These are phyloP conservation scores for Cyanoliseus patagonus DNA, from an alignment of 2,113 vertebrate species.

Conservation along the genomic window DNA sequence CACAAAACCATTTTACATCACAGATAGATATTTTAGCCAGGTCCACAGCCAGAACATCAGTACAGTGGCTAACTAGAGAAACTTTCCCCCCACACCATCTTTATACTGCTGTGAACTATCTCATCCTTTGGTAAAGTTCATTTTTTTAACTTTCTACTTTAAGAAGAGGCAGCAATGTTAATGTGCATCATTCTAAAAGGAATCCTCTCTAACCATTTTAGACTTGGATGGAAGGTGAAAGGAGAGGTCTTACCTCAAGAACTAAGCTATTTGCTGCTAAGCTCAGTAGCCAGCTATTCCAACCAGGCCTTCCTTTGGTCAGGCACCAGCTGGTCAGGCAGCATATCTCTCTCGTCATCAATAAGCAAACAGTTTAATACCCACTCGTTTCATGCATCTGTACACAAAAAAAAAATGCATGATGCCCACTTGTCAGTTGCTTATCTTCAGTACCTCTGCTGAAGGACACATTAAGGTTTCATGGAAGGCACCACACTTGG, in stretches of 20 bases:
- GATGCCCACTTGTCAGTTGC: neutral
- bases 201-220: neutral
- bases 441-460: neutral
- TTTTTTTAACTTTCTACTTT: neutral
- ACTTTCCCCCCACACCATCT: neutral
- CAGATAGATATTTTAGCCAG: neutral
- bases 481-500: neutral
- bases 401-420: rapidly evolving
- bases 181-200: neutral
- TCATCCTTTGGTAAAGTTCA: neutral
- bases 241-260: neutral
- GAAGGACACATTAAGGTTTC: neutral
- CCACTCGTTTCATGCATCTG: neutral
- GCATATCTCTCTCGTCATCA: neutral
- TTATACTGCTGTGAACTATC: neutral
- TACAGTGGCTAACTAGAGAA: neutral
- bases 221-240: neutral
- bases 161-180: neutral
- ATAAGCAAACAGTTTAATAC: neutral
- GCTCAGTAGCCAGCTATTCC: neutral
- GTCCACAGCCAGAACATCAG: neutral
- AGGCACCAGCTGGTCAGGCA: neutral
- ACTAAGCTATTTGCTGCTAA: neutral
- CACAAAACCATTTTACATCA: neutral
- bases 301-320: neutral